Conservation (phyloP, 2,888 invertebrate genomes). For the Polydesmus complanatus region DNA sequence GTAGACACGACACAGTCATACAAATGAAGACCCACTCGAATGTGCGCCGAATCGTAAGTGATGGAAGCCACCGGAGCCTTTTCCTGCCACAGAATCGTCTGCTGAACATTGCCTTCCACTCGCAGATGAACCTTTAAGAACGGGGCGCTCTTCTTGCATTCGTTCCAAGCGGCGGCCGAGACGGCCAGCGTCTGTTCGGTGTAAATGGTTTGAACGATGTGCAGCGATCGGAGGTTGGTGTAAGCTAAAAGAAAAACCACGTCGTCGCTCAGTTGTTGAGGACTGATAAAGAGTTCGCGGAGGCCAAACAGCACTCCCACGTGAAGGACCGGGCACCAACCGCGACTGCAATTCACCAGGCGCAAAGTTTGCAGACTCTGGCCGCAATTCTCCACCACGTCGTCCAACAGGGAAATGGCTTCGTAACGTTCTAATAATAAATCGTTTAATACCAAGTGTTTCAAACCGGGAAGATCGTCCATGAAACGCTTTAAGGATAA, state of each 20-base stretch:
- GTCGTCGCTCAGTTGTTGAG: constrained; percentile 57
- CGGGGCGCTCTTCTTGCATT: constrained; percentile 44
- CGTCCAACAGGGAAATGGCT: constrained; percentile 52
- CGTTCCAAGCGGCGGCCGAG: constrained; percentile 36
- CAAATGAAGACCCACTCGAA: constrained; percentile 35
- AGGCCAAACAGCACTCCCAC: constrained; percentile 61
- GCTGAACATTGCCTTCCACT: constrained; percentile 42
- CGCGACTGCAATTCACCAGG: constrained; percentile 58
- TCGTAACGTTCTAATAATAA: constrained; percentile 56
- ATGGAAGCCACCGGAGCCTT: constrained; percentile 53
- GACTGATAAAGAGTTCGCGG: constrained; percentile 39
- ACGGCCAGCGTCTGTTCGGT: constrained; percentile 31
- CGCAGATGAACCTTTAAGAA: constrained; percentile 52
- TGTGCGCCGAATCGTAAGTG: constrained; percentile 47
- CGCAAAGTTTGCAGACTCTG: constrained; percentile 47
- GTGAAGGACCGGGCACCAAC: constrained; percentile 53
- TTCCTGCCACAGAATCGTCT: constrained; percentile 50
- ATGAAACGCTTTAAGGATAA: constrained; percentile 41
- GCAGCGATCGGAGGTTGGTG: constrained; percentile 43
- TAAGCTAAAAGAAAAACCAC: constrained; percentile 51
- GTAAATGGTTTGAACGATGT: constrained; percentile 53
- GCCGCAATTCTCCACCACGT: constrained; percentile 46
- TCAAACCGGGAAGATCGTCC: constrained; percentile 47
- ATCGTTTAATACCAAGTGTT: constrained; percentile 52
- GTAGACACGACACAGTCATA: no score